phyloP scores from a whole-genome alignment of 2,888 invertebrate species.

The Lamellibrachia satsuma region DNA sequence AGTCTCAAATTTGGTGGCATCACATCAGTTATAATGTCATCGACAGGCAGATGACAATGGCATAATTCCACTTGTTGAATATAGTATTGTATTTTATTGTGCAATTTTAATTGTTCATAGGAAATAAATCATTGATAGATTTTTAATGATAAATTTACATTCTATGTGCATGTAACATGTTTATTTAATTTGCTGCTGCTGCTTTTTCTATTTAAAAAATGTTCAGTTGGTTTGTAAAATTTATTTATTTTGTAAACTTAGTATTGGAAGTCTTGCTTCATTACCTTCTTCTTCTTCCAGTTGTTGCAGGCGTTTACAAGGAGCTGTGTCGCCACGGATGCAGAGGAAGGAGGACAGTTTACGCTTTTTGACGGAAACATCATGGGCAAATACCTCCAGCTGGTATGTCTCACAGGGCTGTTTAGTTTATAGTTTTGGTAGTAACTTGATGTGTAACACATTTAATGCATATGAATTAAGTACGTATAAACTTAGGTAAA shows the following conservation, averaged over 20 bases:
- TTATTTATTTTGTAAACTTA: too few species aligned
- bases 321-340: constrained; percentile 81
- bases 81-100: too few species aligned
- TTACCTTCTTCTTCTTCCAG: constrained; percentile 58
- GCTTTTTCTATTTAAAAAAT: too few species aligned
- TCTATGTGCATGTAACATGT: not conserved
- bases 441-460: not conserved
- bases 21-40: too few species aligned
- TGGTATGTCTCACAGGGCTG: constrained; percentile 68
- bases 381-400: constrained; percentile 84
- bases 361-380: constrained; percentile 92
- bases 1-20: too few species aligned
- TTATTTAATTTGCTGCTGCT: not conserved
- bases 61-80: too few species aligned
- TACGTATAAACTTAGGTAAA: not conserved
- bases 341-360: constrained; percentile 86
- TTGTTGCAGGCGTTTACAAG: constrained; percentile 90
- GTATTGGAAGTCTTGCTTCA: not conserved
- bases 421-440: not conserved
- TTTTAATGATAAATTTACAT: not conserved
- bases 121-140: too few species aligned
- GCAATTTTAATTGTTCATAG: too few species aligned
- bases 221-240: too few species aligned
- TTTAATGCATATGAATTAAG: not conserved
- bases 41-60: too few species aligned